Percentiles rank a stretch among this genome's conserved stretches.
phyloP scores from a whole-genome alignment of 2,797 vertebrate genomes.

The Sternarchorhynchus goeldii region DNA sequence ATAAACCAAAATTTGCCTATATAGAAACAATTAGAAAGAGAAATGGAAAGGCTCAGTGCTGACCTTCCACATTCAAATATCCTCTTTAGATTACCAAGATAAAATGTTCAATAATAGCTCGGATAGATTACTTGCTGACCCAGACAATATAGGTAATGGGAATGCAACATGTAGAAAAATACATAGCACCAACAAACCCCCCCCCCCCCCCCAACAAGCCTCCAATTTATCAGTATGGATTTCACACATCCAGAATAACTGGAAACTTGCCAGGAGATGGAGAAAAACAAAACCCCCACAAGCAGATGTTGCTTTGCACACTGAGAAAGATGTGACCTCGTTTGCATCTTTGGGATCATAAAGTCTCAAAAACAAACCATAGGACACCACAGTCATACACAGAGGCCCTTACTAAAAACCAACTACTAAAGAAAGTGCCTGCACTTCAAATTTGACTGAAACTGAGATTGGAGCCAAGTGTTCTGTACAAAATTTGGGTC shows the following conservation, averaged over 20 bases:
- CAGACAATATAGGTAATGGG: background rate
- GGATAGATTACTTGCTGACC: too few species aligned
- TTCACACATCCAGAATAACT: background rate
- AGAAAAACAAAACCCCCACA: background rate
- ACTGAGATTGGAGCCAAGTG: background rate
- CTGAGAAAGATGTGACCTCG: background rate
- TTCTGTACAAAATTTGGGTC: background rate
- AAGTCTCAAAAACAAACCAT: background rate
- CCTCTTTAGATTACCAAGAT: background rate
- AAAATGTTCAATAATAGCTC: background rate
- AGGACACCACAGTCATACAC: background rate
- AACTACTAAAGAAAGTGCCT: background rate
- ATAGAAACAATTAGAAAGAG: background rate
- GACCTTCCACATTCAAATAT: background rate
- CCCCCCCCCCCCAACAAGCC: too few species aligned
- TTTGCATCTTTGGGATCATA: background rate
- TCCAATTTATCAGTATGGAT: background rate
- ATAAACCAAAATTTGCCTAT: background rate
- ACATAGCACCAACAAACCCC: background rate
- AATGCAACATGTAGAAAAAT: background rate
- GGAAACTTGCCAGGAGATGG: background rate
- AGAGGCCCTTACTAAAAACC: background rate
- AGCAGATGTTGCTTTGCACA: too few species aligned
- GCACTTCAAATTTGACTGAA: background rate
- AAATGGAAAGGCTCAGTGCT: too few species aligned